These are phyloP conservation scores for Agapornis canus DNA, from an alignment of 2,797 vertebrate species.

Conservation along the genomic window DNA sequence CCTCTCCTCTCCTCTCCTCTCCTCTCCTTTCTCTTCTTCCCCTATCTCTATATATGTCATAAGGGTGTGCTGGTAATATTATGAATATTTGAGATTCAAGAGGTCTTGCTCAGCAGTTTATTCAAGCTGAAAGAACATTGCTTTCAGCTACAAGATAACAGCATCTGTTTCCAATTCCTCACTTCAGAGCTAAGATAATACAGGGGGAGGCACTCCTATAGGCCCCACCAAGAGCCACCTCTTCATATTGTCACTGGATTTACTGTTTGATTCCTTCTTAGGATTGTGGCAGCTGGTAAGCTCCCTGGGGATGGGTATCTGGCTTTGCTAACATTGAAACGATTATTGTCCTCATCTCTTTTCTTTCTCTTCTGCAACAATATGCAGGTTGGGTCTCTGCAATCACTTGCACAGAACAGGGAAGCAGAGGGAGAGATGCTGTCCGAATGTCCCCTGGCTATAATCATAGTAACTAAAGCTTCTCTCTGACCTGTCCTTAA, in stretches of 20 bases:
- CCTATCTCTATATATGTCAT: not conserved
- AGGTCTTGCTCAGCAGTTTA: not conserved
- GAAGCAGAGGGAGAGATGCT: not conserved
- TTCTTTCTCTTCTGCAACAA: not conserved
- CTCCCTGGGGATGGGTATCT: not conserved
- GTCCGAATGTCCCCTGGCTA: not conserved
- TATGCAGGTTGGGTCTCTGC: not conserved
- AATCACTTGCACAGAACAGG: not conserved
- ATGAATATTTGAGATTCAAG: not conserved
- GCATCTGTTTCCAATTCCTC: not conserved
- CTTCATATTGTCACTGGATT: not conserved
- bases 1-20: not conserved
- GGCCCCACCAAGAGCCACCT: not conserved
- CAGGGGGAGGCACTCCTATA: not conserved
- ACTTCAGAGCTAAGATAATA: not conserved
- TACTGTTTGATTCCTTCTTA: not conserved
- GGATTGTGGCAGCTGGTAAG: not conserved
- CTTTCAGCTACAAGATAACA: not conserved
- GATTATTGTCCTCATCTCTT: not conserved
- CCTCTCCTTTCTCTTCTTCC: too few species aligned
- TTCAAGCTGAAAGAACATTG: not conserved
- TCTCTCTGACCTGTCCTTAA: not conserved
- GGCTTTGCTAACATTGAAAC: not conserved
- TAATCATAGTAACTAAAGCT: not conserved
- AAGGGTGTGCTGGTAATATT: not conserved